Percentiles rank a stretch among this genome's conserved stretches.
phyloP scores from a whole-genome alignment of 2,888 invertebrate genomes.

The Thecocarcelia acutangulata region DNA sequence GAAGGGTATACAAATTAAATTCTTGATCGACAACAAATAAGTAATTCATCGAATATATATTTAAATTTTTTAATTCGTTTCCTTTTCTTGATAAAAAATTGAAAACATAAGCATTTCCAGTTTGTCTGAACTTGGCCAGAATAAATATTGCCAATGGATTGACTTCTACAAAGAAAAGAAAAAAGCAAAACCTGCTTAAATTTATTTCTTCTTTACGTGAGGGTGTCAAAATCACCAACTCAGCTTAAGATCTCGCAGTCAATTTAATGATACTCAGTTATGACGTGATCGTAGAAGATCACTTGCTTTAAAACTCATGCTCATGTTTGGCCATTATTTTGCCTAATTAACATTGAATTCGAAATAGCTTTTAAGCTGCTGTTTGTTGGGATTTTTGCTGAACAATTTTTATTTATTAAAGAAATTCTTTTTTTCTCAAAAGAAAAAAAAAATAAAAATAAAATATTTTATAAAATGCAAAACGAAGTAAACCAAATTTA shows the following conservation, averaged over 20 bases:
- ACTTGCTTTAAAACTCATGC: background rate
- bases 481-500: too few relatives aligned
- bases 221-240: constrained; percentile 36
- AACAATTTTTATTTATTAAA: too few relatives aligned
- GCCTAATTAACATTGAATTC: constrained; percentile 1
- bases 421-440: too few relatives aligned
- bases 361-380: too few relatives aligned
- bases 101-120: background rate
- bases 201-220: constrained; percentile 15
- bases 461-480: too few relatives aligned
- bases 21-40: too few relatives aligned
- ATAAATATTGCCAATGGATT: background rate
- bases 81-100: background rate
- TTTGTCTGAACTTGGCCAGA: constrained; percentile 26
- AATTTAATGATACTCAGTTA: constrained; percentile 10
- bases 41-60: background rate
- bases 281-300: constrained; percentile 15
- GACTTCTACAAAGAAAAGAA: background rate
- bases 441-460: too few relatives aligned
- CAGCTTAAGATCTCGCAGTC: background rate
- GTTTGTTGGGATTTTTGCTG: too few relatives aligned
- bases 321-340: constrained; percentile 24
- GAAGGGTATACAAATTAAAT: too few relatives aligned
- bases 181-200: constrained; percentile 16
- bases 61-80: constrained; percentile 18